Percentiles rank a stretch among this genome's conserved stretches.
phyloP scores from a whole-genome alignment of 1,140 invertebrate species.

The Helicoverpa zea region DNA sequence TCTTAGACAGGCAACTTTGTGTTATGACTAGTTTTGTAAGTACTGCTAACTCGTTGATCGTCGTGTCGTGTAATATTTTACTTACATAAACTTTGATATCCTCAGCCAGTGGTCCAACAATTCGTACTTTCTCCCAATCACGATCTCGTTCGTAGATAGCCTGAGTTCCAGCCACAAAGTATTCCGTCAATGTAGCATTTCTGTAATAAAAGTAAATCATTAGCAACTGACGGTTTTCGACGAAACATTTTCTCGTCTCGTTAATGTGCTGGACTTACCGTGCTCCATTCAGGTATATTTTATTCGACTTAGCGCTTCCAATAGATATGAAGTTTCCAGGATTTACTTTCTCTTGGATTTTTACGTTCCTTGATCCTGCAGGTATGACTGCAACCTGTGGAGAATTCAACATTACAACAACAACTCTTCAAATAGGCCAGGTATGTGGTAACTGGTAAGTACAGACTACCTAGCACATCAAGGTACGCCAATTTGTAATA shows the following conservation, averaged over 20 bases:
- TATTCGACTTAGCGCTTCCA: constrained; percentile 89
- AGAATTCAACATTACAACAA: neutral
- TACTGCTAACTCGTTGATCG: neutral
- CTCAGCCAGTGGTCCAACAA: constrained; percentile 94
- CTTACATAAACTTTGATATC: constrained; percentile 94
- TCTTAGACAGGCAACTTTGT: too few species aligned
- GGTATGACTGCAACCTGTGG: constrained; percentile 92
- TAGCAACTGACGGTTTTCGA: neutral
- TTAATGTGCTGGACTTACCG: constrained; percentile 85
- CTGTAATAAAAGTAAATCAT: constrained; percentile 56
- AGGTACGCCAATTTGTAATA: too few species aligned
- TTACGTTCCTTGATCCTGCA: constrained; percentile 93
- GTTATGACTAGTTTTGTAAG: too few species aligned
- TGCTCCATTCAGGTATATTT: constrained; percentile 94
- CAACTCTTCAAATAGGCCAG: neutral
- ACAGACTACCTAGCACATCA: too few species aligned
- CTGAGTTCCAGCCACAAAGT: constrained; percentile 93
- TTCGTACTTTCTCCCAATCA: constrained; percentile 93
- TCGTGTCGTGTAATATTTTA: constrained; percentile 51
- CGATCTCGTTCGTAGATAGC: constrained; percentile 94
- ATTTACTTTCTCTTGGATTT: constrained; percentile 92
- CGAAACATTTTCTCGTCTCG: constrained; percentile 4
- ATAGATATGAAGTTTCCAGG: constrained; percentile 95
- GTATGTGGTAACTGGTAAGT: too few species aligned
- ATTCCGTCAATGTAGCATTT: constrained; percentile 88